A percentile compares a stretch with the other conserved stretches of the same genome.
These are phyloP conservation scores for Lepidostoma basale DNA, from an alignment of 1,140 invertebrate genomes.

Conservation along the genomic window DNA sequence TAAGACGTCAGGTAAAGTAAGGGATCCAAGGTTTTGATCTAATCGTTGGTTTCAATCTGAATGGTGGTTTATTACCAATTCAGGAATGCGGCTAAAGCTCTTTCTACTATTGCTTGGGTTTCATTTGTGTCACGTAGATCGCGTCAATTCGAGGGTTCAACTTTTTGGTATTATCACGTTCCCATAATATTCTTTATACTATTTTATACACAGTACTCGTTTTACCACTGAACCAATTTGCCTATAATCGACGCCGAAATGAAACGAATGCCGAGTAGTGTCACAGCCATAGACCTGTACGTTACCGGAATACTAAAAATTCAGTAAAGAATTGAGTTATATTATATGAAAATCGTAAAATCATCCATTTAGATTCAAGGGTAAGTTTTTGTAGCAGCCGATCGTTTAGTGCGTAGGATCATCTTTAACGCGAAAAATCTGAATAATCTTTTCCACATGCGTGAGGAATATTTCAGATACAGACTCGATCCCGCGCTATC, in stretches of 20 bases:
- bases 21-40: too few species aligned
- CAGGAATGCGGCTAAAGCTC: too few species aligned
- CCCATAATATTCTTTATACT: too few species aligned
- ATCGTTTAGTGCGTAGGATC: slow-evolving; percentile 15
- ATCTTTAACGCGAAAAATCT: slow-evolving; percentile 32
- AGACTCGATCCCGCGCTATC: slow-evolving; percentile 19
- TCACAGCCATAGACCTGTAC: not conserved
- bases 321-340: not conserved
- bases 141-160: too few species aligned
- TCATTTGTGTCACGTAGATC: too few species aligned
- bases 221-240: too few species aligned
- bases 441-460: slow-evolving; percentile 35
- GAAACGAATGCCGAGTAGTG: not conserved
- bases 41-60: too few species aligned
- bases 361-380: not conserved
- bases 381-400: slow-evolving; percentile 10
- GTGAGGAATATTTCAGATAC: slow-evolving; percentile 29
- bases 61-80: too few species aligned
- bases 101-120: too few species aligned
- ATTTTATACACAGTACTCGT: too few species aligned
- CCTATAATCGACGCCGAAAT: not conserved
- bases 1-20: too few species aligned
- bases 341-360: not conserved
- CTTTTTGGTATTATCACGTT: too few species aligned
- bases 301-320: not conserved